phyloP scores from a whole-genome alignment of 2,888 invertebrate species.

The Zelleria hepariella region DNA sequence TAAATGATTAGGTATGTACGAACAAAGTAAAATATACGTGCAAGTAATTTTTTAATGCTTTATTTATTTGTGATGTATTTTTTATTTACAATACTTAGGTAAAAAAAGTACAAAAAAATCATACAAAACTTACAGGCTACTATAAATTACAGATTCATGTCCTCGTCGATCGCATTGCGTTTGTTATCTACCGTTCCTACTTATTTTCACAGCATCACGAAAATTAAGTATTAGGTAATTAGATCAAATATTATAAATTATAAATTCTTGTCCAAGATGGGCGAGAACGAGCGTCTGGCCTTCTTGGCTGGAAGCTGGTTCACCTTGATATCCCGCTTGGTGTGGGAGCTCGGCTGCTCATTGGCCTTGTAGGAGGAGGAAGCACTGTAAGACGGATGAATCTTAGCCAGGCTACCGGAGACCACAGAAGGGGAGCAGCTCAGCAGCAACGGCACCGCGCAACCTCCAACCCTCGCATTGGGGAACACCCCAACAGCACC shows the following conservation, averaged over 20 bases:
- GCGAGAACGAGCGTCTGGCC: neutral
- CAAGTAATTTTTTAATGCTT: conserved; percentile 16
- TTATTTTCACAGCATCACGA: neutral
- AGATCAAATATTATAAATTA: neutral
- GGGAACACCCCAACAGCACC: conserved; percentile 52
- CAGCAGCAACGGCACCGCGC: conserved; percentile 52
- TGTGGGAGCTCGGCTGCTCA: conserved; percentile 40
- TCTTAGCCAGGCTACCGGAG: conserved; percentile 22
- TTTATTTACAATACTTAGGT: neutral
- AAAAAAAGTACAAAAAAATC: neutral
- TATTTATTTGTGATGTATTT: conserved; percentile 23
- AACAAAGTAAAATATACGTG: neutral
- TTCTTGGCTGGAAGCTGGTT: conserved; percentile 16
- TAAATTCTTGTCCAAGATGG: neutral
- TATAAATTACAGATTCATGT: conserved; percentile 11
- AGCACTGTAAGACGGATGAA: conserved; percentile 21
- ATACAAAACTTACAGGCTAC: neutral
- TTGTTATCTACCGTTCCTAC: neutral
- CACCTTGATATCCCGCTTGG: conserved; percentile 44
- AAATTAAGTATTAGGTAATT: neutral
- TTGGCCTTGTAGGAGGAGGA: conserved; percentile 30
- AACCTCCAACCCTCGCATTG: conserved; percentile 47
- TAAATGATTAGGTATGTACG: too few relatives aligned
- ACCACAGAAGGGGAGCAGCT: conserved; percentile 51
- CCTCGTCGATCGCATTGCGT: neutral